A percentile compares a stretch with the other conserved stretches of the same genome.
Conservation (phyloP, 2,113 vertebrate genomes). For the Cardinalis cardinalis region DNA sequence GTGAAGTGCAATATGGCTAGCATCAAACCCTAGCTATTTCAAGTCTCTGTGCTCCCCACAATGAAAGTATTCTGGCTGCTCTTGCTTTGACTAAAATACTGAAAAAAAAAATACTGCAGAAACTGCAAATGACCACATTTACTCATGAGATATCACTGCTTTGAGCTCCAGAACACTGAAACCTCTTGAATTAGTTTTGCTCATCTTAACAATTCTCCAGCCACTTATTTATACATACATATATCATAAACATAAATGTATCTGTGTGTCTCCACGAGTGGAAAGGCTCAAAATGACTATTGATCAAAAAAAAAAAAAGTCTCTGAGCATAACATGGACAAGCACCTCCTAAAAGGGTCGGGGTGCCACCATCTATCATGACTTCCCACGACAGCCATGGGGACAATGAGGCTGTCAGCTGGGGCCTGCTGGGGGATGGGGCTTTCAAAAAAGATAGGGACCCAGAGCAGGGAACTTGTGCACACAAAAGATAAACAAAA, state of each 20-base stretch:
- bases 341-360: conserved; percentile 25
- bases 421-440: not conserved
- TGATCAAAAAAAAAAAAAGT: conserved; percentile 39
- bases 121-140: not conserved
- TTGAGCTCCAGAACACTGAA: not conserved
- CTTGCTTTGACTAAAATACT: conserved; percentile 25
- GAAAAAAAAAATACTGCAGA: not conserved
- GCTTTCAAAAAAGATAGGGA: not conserved
- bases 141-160: not conserved
- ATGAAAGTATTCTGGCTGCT: conserved; percentile 36
- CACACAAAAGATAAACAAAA: conserved; percentile 5
- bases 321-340: conserved; percentile 17
- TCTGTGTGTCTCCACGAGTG: not conserved
- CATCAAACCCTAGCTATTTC: conserved; percentile 16
- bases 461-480: not conserved
- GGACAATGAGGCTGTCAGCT: conserved; percentile 33
- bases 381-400: conserved; percentile 7
- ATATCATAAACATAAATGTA: not conserved
- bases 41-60: not conserved
- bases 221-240: not conserved
- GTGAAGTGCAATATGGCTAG: conserved; percentile 41
- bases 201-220: not conserved
- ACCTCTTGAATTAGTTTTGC: not conserved
- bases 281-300: conserved; percentile 25
- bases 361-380: conserved; percentile 29